Evolutionary conservation across 2,888 invertebrate species (phyloP).

Genomic region (Dugesia japonica): DNA sequence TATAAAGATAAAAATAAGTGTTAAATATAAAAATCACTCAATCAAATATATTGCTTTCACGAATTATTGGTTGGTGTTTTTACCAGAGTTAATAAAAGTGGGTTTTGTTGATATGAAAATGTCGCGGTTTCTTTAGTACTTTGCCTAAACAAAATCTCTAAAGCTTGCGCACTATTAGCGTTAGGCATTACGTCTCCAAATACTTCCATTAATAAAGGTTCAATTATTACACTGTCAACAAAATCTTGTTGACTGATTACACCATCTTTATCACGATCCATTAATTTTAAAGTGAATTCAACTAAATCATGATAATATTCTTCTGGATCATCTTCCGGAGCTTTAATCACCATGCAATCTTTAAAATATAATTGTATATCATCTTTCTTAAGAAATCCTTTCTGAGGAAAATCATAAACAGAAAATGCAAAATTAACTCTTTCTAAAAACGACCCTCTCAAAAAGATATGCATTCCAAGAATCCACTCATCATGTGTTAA

Average conservation of each 20-base stretch:
- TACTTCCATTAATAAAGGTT: slow-evolving; percentile 25
- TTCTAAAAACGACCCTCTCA: slow-evolving; percentile 22
- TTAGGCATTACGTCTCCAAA: slow-evolving; percentile 26
- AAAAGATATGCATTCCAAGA: slow-evolving; percentile 2
- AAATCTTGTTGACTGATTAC: slow-evolving; percentile 3
- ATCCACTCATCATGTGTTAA: slow-evolving; percentile 24
- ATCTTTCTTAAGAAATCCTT: not conserved
- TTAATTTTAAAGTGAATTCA: not conserved
- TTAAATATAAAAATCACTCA: not conserved
- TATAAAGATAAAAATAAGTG: too few relatives aligned
- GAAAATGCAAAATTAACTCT: slow-evolving; percentile 9
- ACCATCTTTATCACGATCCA: slow-evolving; percentile 14
- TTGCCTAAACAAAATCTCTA: not conserved
- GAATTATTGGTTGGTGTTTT: not conserved
- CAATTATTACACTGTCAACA: slow-evolving; percentile 13
- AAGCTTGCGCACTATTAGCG: not conserved
- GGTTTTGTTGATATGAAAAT: slow-evolving; percentile 8
- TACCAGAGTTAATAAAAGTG: not conserved
- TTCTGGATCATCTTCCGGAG: slow-evolving; percentile 20
- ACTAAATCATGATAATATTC: slow-evolving; percentile 23
- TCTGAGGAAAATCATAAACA: slow-evolving; percentile 23
- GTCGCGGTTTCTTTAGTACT: not conserved
- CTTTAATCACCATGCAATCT: not conserved
- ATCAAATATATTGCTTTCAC: not conserved
- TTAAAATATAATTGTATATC: slow-evolving; percentile 2